These are phyloP conservation scores for Gobiocypris rarus DNA, from an alignment of 2,113 vertebrate genomes.

Conservation along the genomic window DNA sequence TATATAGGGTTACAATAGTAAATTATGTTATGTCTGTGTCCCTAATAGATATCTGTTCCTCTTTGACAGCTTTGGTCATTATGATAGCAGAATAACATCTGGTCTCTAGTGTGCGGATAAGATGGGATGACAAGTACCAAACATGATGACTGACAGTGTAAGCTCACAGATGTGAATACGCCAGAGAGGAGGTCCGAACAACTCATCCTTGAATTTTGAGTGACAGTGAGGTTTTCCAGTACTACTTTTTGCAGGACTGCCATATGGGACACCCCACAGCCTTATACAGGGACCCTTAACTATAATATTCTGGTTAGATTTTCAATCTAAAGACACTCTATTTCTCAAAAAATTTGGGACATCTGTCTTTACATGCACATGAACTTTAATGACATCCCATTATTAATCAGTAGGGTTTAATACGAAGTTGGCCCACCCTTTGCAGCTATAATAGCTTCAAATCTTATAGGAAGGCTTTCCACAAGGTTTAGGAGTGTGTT, in stretches of 20 bases:
- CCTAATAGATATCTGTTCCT: constrained; percentile 9
- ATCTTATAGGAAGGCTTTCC: no score
- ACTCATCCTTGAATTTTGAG: neutral
- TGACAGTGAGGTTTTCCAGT: neutral
- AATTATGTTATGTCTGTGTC: neutral
- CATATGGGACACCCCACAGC: neutral
- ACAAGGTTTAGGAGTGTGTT: no score
- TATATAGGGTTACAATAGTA: neutral
- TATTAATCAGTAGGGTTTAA: no score
- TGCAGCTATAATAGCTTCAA: no score
- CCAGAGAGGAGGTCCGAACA: constrained; percentile 42
- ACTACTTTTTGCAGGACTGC: neutral
- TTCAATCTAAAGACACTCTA: no score
- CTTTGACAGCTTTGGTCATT: neutral
- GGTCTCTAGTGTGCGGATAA: constrained; percentile 21
- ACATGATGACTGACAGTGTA: constrained; percentile 21
- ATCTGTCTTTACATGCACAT: no score
- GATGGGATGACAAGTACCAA: constrained; percentile 21
- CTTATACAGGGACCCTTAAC: neutral
- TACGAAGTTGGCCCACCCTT: no score
- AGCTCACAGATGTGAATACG: constrained; percentile 16
- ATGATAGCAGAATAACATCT: constrained; percentile 7
- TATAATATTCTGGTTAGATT: neutral
- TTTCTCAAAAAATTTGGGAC: no score
- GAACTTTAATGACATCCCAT: no score